Base-by-base conservation (phyloP, 2,113 vertebrate genomes). In the Acrocephalus arundinaceus region DNA sequence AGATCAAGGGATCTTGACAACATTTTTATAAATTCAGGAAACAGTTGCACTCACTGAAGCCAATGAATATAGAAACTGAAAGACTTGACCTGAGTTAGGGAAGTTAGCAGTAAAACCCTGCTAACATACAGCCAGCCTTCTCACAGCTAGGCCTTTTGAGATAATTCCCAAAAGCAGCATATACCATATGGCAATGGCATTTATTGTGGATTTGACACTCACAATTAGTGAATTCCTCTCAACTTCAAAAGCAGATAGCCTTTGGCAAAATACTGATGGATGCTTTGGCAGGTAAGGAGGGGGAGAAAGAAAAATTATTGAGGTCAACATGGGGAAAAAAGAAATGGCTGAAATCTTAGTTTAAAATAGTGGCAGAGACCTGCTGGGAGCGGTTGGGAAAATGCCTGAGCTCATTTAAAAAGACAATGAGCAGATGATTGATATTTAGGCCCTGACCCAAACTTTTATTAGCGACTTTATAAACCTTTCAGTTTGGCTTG, bases 391-490 rank as follows among this genome's bases (percentile, higher is more conserved):
- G 13, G 83, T 86, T 94, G 79, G 83, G 85, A 96, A 96, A 95
- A 95, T 89, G 72, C 52, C 93, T 94, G 76, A 96, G 51, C 90
- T 95, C 1, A 1, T 89, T 96, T 52, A 75, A 90, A 95, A 93
- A 93, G 95, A 96, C 93, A 96, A 33, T 92, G 85, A 94, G 52
- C 0, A 2, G 41, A 92, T 95, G 95, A 97, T 93, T 96, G 93
- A 97, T 96, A 92, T 63, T 71, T 74, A 92, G 82, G 82, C 65
- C 58, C 72, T 87, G 85, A 95, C 85, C 79, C 94, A 95, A 90
- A 95, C 55, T 96, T 95, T 96, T 96, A 96, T 96, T 96, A 94
- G 82, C 55, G 93, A 61, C 83, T 96, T 96, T 81, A 93, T 93
- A 92, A 93, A 95, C 65, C 88, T 95, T 94, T 94, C 88, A 61